These are phyloP conservation scores for Pempheris klunzingeri DNA, from an alignment of 2,797 vertebrate species.

Conservation along the genomic window DNA sequence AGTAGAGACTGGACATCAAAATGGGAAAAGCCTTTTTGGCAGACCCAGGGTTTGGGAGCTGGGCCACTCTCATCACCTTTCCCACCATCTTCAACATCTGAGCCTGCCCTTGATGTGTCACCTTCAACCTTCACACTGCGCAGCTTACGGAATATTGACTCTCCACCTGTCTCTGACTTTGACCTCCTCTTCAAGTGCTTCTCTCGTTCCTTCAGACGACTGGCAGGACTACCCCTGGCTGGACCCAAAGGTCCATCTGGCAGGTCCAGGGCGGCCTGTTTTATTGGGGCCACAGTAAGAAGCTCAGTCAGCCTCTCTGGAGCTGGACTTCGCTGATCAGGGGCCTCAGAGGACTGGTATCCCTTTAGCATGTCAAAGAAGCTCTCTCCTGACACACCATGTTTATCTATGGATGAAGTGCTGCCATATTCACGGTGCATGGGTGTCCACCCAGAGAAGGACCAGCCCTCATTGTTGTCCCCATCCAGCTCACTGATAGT, in stretches of 20 bases:
- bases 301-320: constrained; percentile 93
- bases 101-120: constrained; percentile 89
- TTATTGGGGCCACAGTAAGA: constrained; percentile 90
- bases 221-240: constrained; percentile 91
- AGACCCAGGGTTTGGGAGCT: constrained; percentile 91
- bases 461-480: constrained; percentile 95
- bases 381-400: constrained; percentile 95
- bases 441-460: constrained; percentile 95
- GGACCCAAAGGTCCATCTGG: constrained; percentile 90
- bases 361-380: constrained; percentile 98
- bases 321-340: constrained; percentile 91
- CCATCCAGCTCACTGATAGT: constrained; percentile 97
- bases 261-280: constrained; percentile 94
- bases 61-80: constrained; percentile 89
- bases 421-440: constrained; percentile 98
- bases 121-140: constrained; percentile 95
- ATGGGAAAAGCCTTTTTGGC: constrained; percentile 96
- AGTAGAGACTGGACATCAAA: constrained; percentile 96
- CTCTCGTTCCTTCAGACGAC: constrained; percentile 96
- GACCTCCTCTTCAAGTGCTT: constrained; percentile 98
- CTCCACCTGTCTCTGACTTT: constrained; percentile 97
- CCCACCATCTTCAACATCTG: constrained; percentile 94
- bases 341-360: constrained; percentile 90
- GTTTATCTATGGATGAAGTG: constrained; percentile 98
- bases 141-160: constrained; percentile 98